Evolutionary conservation across 1,140 invertebrate genomes (phyloP), one percentile per base, ranked within the genome.

Genomic region (Lycorma delicatula): DNA sequence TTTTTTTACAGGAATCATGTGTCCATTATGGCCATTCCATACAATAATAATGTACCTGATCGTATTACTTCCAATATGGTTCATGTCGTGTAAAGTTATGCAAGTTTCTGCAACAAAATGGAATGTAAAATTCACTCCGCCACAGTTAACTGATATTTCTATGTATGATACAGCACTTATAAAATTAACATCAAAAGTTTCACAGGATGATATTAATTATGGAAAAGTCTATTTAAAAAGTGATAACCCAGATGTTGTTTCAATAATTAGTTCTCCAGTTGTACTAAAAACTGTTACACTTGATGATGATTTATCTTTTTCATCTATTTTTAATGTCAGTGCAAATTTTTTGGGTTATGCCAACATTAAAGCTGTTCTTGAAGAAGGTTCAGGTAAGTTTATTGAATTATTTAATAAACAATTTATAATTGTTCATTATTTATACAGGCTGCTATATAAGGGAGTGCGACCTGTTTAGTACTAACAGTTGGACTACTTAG

Each of bases 311-410:
- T 73, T 13, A 64, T 73, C 67, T 71, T 80, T 73, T 66, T 61
- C 68, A 9, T 70, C 73, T 5, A 63, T 60, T 2, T 70, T 85
- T 25, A 76, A 78, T 58, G 56, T 84, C 0, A 73, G 72, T 23
- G 84, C 78, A 22, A 72, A 78, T 9, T 86, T 86, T 69, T 67
- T 87, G 38, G 85, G 85, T 65, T 76, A 78, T 59, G 72, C 73
- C 1, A 67, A 71, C 48, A 59, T 76, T 11, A 66, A 64, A 20
- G 53, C 72, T 0, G 46, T 66, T n/a, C 60, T 47, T 27, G 58
- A 66, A 31, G 60, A 58, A 27, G 61, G 63, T 34, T 47, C 53
- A 54, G 53, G 38, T 31, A n/a, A 59, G 9, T 38, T 44, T 23
- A 3, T 9, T 44, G 1, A 28, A 11, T 31, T 7, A 52, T 18